Evolutionary conservation across 2,113 vertebrate species (phyloP), one percentile per base, ranked within the genome.

Genomic region (Apodemus speciosus): DNA sequence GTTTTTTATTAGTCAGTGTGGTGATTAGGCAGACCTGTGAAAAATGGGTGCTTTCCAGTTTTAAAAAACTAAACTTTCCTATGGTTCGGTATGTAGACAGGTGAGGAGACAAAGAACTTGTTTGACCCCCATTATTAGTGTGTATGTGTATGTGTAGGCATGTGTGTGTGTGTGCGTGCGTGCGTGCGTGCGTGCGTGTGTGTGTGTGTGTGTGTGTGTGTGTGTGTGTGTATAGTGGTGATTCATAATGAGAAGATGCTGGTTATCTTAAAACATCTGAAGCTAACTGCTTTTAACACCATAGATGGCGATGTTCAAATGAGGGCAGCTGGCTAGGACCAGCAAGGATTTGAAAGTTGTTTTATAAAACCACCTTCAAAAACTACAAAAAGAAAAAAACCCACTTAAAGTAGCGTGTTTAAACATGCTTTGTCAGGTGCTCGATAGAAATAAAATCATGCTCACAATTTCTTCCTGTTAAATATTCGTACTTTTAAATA

Each of bases 401-500:
- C 11, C 15, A 46, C 89, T 60, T 38, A 30, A 95, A 93, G 88
- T 14, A 87, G 51, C 27, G 7, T 16, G 51, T 84, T 93, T 95
- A 62, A 91, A 68, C 68, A 51, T 88, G 49, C 27, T 88, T 23
- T 62, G 38, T 32, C 43, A 89, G 80, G 43, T 66, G 23, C 49
- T 77, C 66, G 60, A 10, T 79, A 88, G 75, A 89, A 89, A 81
- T 60, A 91, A 40, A 66, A 77, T 49, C 13, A 27, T 56, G 56
- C 30, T 95, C 72, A 88, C 7, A 13, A 27, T 76, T 95, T 88
- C 49, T 87, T 89, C 11, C 8, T 94, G 62, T 51, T 96, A 91
- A 95, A 60, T 80, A 84, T 94, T 94, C 95, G 49, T 84, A 86
- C 92, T 93, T 95, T 93, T 64, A 85, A 93, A 94, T 95, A 93